Conservation (phyloP, 2,888 invertebrate genomes). For the Creontiades dilutus region DNA sequence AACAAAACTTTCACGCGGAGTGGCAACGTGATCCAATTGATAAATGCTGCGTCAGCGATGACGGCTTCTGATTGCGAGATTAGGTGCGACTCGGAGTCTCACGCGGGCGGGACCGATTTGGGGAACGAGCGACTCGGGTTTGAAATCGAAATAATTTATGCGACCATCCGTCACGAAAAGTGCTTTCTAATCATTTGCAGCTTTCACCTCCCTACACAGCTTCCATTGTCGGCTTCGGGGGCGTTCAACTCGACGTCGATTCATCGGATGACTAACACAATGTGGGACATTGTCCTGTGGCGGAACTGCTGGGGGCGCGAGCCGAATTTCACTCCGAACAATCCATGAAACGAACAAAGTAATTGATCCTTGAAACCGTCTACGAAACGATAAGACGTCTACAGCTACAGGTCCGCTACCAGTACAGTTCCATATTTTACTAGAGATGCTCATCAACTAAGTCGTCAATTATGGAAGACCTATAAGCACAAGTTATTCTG, state of each 20-base stretch:
- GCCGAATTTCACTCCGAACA: no score
- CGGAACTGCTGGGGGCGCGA: no score
- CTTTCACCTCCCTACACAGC: conserved; percentile 33
- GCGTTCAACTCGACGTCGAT: neutral
- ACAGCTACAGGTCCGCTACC: no score
- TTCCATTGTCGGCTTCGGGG: conserved; percentile 4
- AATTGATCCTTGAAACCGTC: no score
- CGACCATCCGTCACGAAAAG: conserved; percentile 4
- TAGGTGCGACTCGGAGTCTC: neutral
- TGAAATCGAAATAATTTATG: conserved; percentile 28
- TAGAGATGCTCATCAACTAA: no score
- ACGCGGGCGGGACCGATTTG: neutral
- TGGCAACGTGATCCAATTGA: neutral
- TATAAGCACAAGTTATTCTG: no score
- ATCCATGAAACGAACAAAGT: no score
- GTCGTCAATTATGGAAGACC: no score
- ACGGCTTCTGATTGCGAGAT: neutral
- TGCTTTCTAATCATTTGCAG: conserved; percentile 13
- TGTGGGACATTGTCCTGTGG: neutral
- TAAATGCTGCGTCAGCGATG: conserved; percentile 19
- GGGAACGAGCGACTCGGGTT: neutral
- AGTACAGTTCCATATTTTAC: no score
- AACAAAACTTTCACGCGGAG: no score
- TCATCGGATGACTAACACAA: neutral
- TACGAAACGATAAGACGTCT: no score